phyloP scores from a whole-genome alignment of 1,140 invertebrate genomes.

The Conus ventricosus region DNA sequence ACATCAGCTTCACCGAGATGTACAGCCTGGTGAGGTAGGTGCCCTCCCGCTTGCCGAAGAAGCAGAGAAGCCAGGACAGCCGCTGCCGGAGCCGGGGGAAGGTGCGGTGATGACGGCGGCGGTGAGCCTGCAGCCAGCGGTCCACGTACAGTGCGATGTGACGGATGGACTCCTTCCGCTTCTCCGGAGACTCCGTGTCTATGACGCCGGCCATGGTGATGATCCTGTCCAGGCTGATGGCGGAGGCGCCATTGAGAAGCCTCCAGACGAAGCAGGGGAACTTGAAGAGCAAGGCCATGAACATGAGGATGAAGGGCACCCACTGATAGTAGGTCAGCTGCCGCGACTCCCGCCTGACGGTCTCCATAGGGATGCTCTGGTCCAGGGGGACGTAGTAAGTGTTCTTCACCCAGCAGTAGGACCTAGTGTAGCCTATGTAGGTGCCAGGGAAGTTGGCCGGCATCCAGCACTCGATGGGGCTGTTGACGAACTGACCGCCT shows the following conservation, averaged over 20 bases:
- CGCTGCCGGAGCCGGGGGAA: constrained; percentile 62
- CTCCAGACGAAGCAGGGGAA: constrained; percentile 69
- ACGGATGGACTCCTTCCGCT: constrained; percentile 61
- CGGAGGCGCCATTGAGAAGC: constrained; percentile 64
- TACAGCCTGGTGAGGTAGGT: constrained; percentile 76
- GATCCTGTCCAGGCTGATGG: constrained; percentile 66
- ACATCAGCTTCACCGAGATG: constrained; percentile 76
- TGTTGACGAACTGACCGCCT: constrained; percentile 87
- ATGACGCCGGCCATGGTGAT: constrained; percentile 63
- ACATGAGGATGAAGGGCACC: constrained; percentile 71
- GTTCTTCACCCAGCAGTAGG: constrained; percentile 75
- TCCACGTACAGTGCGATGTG: constrained; percentile 66
- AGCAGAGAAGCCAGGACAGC: constrained; percentile 62
- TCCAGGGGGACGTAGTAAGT: constrained; percentile 76
- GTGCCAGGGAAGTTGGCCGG: constrained; percentile 74
- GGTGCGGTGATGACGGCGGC: constrained; percentile 63
- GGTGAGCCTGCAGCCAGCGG: constrained; percentile 66
- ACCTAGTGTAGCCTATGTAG: constrained; percentile 73
- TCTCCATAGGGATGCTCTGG: constrained; percentile 63
- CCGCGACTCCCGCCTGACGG: constrained; percentile 54
- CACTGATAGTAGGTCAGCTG: constrained; percentile 73
- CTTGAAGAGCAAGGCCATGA: constrained; percentile 72
- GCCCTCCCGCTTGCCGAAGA: constrained; percentile 75
- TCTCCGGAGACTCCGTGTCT: constrained; percentile 58
- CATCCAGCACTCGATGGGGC: constrained; percentile 75